phyloP scores from a whole-genome alignment of 2,888 invertebrate genomes.

The Campopleginae sp. region DNA sequence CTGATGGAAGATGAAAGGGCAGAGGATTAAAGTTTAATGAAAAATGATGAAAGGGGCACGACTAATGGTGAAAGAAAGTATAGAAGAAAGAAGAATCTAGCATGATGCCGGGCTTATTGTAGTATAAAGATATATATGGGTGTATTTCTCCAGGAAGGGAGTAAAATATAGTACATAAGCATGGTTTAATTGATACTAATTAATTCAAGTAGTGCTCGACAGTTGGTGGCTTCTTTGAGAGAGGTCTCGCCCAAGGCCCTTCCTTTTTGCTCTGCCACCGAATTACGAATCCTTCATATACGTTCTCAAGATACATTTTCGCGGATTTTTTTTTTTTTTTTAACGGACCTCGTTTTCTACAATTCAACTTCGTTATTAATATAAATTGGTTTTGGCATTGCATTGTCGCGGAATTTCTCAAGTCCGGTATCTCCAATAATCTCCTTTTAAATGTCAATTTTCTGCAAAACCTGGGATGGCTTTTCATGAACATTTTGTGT shows the following conservation, averaged over 20 bases:
- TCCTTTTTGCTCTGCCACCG: neutral
- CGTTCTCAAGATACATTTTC: slow-evolving; percentile 2
- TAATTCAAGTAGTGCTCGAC: slow-evolving; percentile 62
- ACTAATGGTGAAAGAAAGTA: slow-evolving; percentile 49
- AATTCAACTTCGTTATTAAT: slow-evolving; percentile 22
- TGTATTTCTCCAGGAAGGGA: slow-evolving; percentile 26
- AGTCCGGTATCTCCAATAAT: neutral
- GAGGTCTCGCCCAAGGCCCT: neutral
- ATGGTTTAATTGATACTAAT: slow-evolving; percentile 66
- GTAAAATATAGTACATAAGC: slow-evolving; percentile 38
- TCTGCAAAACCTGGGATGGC: neutral
- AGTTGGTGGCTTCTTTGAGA: slow-evolving; percentile 37
- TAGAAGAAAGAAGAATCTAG: slow-evolving; percentile 42
- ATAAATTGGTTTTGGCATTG: slow-evolving; percentile 1
- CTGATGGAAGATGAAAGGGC: slow-evolving; percentile 32
- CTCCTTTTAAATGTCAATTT: neutral
- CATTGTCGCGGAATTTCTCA: neutral
- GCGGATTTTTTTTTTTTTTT: slow-evolving; percentile 24
- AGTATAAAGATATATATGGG: neutral
- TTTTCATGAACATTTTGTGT: neutral
- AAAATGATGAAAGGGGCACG: slow-evolving; percentile 57
- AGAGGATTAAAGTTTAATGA: slow-evolving; percentile 65
- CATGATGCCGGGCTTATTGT: slow-evolving; percentile 50
- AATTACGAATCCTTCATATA: neutral
- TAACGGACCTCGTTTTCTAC: slow-evolving; percentile 9